A percentile compares a stretch with the other conserved stretches of the same genome.
Conservation (phyloP, 1,140 invertebrate genomes). For the Drosophila rhopaloa region DNA sequence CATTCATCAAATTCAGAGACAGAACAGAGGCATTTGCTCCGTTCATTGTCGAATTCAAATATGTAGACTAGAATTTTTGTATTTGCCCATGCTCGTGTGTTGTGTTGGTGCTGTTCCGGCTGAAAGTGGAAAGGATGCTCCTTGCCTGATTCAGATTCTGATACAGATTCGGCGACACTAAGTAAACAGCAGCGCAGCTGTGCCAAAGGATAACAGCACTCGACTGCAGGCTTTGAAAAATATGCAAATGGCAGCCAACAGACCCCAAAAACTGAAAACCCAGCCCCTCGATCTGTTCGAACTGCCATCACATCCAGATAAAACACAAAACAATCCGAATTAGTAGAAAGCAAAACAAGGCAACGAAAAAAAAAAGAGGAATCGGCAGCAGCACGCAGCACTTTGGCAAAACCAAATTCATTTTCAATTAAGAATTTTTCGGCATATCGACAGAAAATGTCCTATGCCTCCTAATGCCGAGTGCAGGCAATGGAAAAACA, state of each 20-base stretch:
- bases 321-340: constrained; percentile 77
- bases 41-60: constrained; percentile 64
- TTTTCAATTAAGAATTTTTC: constrained; percentile 82
- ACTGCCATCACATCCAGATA: constrained; percentile 70
- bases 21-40: constrained; percentile 25
- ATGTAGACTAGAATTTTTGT: constrained; percentile 66
- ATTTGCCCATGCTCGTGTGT: constrained; percentile 44
- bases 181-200: constrained; percentile 76
- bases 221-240: constrained; percentile 61
- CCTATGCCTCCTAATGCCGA: constrained; percentile 43
- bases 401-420: constrained; percentile 73
- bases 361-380: constrained; percentile 7
- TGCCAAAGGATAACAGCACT: constrained; percentile 70
- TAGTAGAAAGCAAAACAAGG: constrained; percentile 63
- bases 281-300: constrained; percentile 17
- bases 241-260: constrained; percentile 65
- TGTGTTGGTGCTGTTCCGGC: constrained; percentile 9
- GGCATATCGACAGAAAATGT: constrained; percentile 70
- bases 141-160: constrained; percentile 26
- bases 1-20: constrained; percentile 67
- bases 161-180: constrained; percentile 77
- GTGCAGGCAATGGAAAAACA: constrained; percentile 47
- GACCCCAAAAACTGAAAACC: constrained; percentile 1
- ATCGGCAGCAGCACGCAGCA: constrained; percentile 27
- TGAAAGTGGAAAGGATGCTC: constrained; percentile 24